Percentiles rank a stretch among this genome's conserved stretches.
Evolutionary conservation across 2,113 vertebrate genomes (phyloP).

Genomic region (Eptatretus burgeri): DNA sequence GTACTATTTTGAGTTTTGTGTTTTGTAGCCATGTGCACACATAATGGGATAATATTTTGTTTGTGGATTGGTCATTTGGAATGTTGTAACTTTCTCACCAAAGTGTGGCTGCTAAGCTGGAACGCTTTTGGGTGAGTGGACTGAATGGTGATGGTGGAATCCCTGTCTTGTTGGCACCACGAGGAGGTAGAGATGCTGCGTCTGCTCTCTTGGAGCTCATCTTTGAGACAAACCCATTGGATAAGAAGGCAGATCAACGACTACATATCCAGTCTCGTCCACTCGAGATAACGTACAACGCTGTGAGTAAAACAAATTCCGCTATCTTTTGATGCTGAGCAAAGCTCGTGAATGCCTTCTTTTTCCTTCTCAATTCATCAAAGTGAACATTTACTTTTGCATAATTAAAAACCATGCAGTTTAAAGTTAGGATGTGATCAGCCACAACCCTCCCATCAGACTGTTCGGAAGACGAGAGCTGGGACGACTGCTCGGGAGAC

Average conservation of each 20-base stretch:
- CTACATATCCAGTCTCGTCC: constrained; percentile 48
- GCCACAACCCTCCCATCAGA: too few relatives aligned
- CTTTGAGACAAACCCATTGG: constrained; percentile 50
- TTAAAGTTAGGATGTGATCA: too few relatives aligned
- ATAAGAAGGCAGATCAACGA: constrained; percentile 36
- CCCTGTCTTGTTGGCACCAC: constrained; percentile 52
- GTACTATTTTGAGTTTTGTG: neutral
- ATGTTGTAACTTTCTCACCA: neutral
- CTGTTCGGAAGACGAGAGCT: too few relatives aligned
- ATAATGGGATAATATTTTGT: neutral
- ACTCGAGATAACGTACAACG: constrained; percentile 77
- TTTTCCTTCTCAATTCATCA: neutral
- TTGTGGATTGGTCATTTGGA: neutral
- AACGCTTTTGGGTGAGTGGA: constrained; percentile 72
- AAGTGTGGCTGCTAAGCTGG: constrained; percentile 14
- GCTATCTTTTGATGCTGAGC: neutral
- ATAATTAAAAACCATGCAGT: too few relatives aligned
- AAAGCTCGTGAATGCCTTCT: neutral
- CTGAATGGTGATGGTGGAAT: constrained; percentile 31
- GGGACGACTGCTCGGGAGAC: too few relatives aligned
- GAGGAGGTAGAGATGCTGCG: constrained; percentile 22
- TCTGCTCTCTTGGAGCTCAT: constrained; percentile 45
- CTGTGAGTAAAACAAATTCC: constrained; percentile 26
- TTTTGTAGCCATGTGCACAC: neutral
- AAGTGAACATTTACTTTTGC: neutral